Evolutionary conservation across 1,140 invertebrate species (phyloP), one percentile per base, ranked within the genome.

Genomic region (Trinorchestia longiramus): DNA sequence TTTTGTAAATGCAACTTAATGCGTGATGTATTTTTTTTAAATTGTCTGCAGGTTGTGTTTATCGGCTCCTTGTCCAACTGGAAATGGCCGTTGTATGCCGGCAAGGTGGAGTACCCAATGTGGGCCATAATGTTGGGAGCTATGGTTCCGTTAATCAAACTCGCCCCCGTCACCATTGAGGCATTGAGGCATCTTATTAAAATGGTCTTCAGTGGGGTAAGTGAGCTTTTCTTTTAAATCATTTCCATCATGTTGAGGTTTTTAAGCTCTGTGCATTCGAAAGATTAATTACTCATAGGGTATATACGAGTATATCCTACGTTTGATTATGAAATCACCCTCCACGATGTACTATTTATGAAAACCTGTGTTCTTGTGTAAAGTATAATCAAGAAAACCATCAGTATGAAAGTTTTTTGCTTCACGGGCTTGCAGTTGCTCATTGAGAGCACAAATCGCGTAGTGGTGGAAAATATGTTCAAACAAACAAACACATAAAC

Each of bases 181-280:
- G 99, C 99, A 97, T 99, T 99, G 43, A 98, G 97, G 41, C 99
- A 99, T 0, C 99, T 99, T 0, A 98, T 97, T 97, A 99, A 99
- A 45, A 99, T 99, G 96, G 99, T 98, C 99, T 99, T 99, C 97
- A 99, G 98, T 96, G 98, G 98, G 96, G 99, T 99, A 97, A 99
- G 99, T 43, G 28, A 77, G 28, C 62, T 77, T 77, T 77, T 23
- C 62, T 36, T 1, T 23, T 77, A 8, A 77, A 36, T 11, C 3
- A 23, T 77, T 36, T 23, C 28, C 28, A 23, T 11, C 15, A 77
- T 36, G 62, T 77, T 77, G 1, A 77, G 36, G 28, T 77, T 77
- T 36, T 3, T 28, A 36, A 23, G 3, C 28, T 23, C 62, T 3
- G 3, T 77, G 8, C 28, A 28, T 36, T 77, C 28, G 3, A 23